phyloP scores from a whole-genome alignment of 2,888 invertebrate species.

The Drosophila quasianomalipes region DNA sequence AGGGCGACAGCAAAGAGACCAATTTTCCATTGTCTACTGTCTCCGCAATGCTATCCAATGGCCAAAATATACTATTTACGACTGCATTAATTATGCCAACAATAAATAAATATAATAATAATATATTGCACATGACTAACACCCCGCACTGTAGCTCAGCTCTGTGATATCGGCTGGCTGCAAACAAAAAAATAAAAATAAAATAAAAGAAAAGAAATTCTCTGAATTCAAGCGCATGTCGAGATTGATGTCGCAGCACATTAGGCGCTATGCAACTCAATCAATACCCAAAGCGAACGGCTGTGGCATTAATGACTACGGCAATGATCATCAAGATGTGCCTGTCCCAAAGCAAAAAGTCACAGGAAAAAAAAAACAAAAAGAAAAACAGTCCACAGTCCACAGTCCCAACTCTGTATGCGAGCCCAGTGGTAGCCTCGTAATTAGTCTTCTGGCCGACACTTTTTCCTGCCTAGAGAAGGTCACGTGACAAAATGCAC shows the following conservation, averaged over 20 bases:
- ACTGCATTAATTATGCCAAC: slow-evolving; percentile 62
- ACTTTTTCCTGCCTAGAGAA: slow-evolving; percentile 63
- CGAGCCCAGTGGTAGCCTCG: slow-evolving; percentile 58
- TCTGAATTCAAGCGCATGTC: slow-evolving; percentile 61
- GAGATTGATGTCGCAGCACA: slow-evolving; percentile 84
- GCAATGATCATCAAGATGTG: slow-evolving; percentile 51
- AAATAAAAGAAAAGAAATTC: slow-evolving; percentile 55
- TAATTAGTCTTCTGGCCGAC: slow-evolving; percentile 82
- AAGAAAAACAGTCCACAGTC: slow-evolving; percentile 13
- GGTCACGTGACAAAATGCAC: slow-evolving; percentile 43
- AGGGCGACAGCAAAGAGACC: slow-evolving; percentile 26
- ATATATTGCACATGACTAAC: slow-evolving; percentile 40
- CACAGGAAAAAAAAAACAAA: slow-evolving; percentile 19
- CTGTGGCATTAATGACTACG: slow-evolving; percentile 71
- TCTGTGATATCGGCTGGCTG: slow-evolving; percentile 6
- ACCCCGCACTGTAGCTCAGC: background rate
- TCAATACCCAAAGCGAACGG: slow-evolving; percentile 66
- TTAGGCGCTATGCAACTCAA: slow-evolving; percentile 83
- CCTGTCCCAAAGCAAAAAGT: slow-evolving; percentile 18
- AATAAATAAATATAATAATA: slow-evolving; percentile 37
- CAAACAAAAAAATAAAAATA: slow-evolving; percentile 29
- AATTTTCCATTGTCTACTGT: slow-evolving; percentile 37
- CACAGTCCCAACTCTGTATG: slow-evolving; percentile 21
- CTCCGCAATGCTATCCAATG: slow-evolving; percentile 4
- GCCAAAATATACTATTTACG: slow-evolving; percentile 25